Percentiles rank a stretch among this genome's conserved stretches.
Evolutionary conservation across 1,140 invertebrate species (phyloP).

Genomic region (Bradynema listronoti): DNA sequence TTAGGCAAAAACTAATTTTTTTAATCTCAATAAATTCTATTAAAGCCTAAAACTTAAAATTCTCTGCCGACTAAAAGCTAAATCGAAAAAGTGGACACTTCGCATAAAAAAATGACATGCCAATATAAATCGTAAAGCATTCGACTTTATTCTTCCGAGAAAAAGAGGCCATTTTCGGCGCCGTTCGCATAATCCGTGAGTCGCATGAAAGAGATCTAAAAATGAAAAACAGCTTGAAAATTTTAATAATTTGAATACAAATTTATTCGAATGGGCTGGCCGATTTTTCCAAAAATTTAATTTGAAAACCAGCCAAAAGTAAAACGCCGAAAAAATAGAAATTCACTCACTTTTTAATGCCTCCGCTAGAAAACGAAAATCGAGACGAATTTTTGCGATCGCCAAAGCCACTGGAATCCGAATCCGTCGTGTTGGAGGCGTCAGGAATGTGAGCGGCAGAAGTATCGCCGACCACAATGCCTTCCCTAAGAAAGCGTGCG

Average conservation of each 20-base stretch:
- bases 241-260: neutral
- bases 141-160: slow-evolving; percentile 21
- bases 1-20: neutral
- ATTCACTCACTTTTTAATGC: neutral
- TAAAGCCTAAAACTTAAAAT: neutral
- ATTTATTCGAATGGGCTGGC: neutral
- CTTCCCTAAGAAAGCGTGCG: neutral
- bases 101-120: slow-evolving; percentile 10
- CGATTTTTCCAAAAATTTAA: neutral
- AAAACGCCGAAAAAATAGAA: neutral
- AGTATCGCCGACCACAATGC: neutral
- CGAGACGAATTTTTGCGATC: neutral
- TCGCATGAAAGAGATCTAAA: slow-evolving; percentile 25
- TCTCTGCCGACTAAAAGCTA: neutral
- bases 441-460: too few species aligned
- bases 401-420: too few species aligned
- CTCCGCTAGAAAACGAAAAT: neutral
- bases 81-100: neutral
- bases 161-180: neutral
- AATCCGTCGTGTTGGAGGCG: too few species aligned
- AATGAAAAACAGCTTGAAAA: slow-evolving; percentile 8
- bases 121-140: slow-evolving; percentile 48
- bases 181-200: slow-evolving; percentile 11
- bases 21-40: neutral
- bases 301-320: neutral